phyloP scores from a whole-genome alignment of 2,113 vertebrate genomes.

The Otolemur garnettii region DNA sequence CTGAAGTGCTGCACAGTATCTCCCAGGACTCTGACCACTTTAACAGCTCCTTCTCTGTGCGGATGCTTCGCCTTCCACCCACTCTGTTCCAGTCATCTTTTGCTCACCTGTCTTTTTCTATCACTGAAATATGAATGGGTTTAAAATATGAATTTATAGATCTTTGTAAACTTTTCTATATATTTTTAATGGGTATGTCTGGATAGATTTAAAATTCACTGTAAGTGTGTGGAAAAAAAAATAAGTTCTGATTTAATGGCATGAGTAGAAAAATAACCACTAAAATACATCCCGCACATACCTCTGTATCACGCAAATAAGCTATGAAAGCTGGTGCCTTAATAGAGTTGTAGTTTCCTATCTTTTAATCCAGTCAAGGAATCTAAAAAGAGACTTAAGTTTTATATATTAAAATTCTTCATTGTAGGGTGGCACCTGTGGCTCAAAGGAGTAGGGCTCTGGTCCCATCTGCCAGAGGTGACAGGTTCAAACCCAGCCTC shows the following conservation, averaged over 20 bases:
- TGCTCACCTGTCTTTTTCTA: neutral
- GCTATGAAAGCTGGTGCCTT: neutral
- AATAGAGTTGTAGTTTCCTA: neutral
- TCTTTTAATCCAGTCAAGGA: neutral
- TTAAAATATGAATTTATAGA: neutral
- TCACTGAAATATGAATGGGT: neutral
- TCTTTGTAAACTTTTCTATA: neutral
- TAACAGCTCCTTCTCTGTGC: neutral
- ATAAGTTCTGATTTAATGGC: neutral
- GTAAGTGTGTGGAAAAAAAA: neutral
- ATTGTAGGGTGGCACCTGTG: neutral
- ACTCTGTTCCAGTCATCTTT: neutral
- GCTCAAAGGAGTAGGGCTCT: too few relatives aligned
- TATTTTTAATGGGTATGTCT: neutral
- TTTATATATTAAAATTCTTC: constrained; percentile 11
- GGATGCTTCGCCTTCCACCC: neutral
- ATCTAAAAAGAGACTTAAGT: constrained; percentile 1
- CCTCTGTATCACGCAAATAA: neutral
- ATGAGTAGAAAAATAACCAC: neutral
- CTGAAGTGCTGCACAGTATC: neutral
- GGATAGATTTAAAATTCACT: neutral
- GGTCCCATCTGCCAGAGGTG: too few relatives aligned
- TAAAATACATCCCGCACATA: neutral
- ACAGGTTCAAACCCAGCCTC: too few relatives aligned
- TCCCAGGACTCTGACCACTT: neutral